Base-by-base conservation (phyloP, 2,113 vertebrate genomes). In the Passer domesticus region DNA sequence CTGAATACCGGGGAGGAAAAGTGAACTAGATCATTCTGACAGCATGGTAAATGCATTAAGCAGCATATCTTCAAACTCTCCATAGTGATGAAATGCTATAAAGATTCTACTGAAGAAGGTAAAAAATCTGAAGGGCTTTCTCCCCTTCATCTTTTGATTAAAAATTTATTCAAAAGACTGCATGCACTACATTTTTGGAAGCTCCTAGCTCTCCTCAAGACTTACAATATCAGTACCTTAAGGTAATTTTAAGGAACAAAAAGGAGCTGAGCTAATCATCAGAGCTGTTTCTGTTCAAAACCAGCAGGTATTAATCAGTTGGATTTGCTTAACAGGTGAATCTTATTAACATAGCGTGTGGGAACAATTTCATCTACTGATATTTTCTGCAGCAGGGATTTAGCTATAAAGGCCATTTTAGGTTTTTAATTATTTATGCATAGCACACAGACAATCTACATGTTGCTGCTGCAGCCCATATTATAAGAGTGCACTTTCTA, bases 301-400 rank as follows among this genome's bases (percentile, higher is more conserved):
- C 7, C 49, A 88, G 58, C 35, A 86, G 52, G 62, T 83, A 49
- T 69, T 83, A 83, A 90, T 84, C 50, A 79, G n/a, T 33, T 82
- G 39, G 22, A 53, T 81, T 87, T 92, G 53, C 55, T 85, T 83
- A 83, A 72, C 62, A 89, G 64, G 84, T 92, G 84, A 93, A 35
- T 80, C 67, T 85, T 55, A 75, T 84, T 90, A 82, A 44, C 46
- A 55, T 59, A 63, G 4, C 25, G 13, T 25, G 11, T 49, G 19
- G 35, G 70, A 93, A 85, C 43, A 76, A 27, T 62, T 76, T 80
- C 21, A 62, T 58, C 39, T 83, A 46, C 41, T 73, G 24, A 12
- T 44, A 46, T 83, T 76, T 85, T 43, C 37, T 83, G 8, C 37
- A 33, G 62, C 41, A 62, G 27, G 19, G n/a, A 62, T 64, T 85